Evolutionary conservation across 2,797 vertebrate species (phyloP).

Genomic region (Lepus oiostolus): DNA sequence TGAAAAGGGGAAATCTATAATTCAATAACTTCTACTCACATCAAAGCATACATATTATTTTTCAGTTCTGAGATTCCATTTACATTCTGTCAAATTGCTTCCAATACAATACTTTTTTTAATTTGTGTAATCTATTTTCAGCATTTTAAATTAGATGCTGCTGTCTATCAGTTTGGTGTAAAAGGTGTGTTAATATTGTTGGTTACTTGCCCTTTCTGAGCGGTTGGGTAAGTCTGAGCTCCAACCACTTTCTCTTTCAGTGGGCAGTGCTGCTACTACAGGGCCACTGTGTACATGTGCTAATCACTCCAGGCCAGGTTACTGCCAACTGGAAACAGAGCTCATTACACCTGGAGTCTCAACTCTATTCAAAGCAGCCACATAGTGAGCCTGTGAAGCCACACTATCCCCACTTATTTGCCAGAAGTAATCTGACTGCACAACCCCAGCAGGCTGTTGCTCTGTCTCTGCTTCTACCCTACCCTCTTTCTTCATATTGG

Average conservation of each 20-base stretch:
- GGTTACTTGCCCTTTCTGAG: background rate
- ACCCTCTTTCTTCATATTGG: too few species aligned
- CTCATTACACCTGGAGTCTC: background rate
- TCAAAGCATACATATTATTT: background rate
- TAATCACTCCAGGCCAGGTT: background rate
- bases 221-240: background rate
- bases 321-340: background rate
- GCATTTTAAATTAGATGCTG: background rate
- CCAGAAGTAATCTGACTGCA: background rate
- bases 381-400: background rate
- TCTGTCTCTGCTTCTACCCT: background rate
- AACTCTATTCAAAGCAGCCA: background rate
- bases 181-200: background rate
- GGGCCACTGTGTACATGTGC: fast-evolving
- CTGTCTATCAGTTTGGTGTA: background rate
- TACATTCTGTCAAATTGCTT: background rate
- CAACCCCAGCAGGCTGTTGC: background rate
- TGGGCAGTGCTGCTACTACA: background rate
- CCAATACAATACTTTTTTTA: background rate
- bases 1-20: background rate
- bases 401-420: background rate
- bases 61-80: background rate
- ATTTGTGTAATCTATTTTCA: background rate
- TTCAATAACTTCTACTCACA: background rate
- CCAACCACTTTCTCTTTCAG: background rate